A percentile compares a stretch with the other conserved stretches of the same genome.
phyloP scores from a whole-genome alignment of 2,888 invertebrate species.

The Dilophus febrilis region DNA sequence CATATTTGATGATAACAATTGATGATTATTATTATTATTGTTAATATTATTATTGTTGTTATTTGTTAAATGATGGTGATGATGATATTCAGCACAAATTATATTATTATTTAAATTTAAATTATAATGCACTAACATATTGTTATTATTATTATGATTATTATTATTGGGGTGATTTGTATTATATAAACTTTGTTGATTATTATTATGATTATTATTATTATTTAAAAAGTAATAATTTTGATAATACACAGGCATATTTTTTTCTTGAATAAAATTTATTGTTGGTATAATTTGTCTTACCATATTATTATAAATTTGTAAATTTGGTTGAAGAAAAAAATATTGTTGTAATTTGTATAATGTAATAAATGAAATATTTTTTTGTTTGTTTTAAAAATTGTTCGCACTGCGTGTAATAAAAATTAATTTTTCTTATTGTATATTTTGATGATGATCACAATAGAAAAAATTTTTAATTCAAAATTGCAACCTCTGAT shows the following conservation, averaged over 20 bases:
- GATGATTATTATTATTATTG: too few species aligned
- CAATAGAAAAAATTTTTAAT: too few species aligned
- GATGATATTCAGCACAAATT: not conserved
- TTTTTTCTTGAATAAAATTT: slow-evolving; percentile 6
- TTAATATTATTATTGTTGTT: not conserved
- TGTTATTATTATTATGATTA: not conserved
- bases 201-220: not conserved
- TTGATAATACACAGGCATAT: not conserved
- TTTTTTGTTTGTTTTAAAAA: too few species aligned
- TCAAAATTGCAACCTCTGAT: too few species aligned
- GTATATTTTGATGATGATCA: too few species aligned
- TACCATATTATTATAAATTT: too few species aligned
- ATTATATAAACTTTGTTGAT: not conserved
- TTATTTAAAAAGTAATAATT: not conserved
- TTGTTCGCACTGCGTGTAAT: too few species aligned
- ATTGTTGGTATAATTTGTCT: slow-evolving; percentile 2
- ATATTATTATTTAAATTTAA: slow-evolving; percentile 1
- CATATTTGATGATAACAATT: slow-evolving; percentile 17
- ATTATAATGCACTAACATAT: slow-evolving; percentile 1
- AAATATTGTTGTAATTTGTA: too few species aligned
- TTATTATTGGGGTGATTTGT: slow-evolving; percentile 1
- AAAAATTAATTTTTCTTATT: too few species aligned
- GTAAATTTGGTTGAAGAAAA: too few species aligned
- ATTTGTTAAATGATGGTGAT: not conserved
- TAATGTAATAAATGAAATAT: too few species aligned